Conservation (phyloP, 1,140 invertebrate genomes). For the Microplitis demolitor region DNA sequence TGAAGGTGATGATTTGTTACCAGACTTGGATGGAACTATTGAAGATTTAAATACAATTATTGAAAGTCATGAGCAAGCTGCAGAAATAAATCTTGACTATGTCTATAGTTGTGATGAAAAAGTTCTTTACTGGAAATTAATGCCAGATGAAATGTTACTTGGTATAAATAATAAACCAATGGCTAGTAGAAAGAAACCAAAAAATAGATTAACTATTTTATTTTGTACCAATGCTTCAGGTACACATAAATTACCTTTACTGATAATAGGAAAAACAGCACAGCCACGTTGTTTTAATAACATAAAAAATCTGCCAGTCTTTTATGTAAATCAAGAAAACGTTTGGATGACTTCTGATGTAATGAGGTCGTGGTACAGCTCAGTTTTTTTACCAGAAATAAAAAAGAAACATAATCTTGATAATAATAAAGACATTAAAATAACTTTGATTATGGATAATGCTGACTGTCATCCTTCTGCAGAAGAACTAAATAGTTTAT, state of each 20-base stretch:
- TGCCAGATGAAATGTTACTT: neutral
- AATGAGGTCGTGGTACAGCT: neutral
- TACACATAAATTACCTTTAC: neutral
- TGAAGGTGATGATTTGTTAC: slow-evolving; percentile 1
- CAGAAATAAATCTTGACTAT: neutral
- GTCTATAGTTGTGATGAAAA: slow-evolving; percentile 12
- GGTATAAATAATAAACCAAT: neutral
- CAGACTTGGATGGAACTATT: neutral
- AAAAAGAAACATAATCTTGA: neutral
- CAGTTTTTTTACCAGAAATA: neutral
- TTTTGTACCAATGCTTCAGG: neutral
- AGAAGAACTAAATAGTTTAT: neutral
- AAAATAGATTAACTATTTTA: neutral
- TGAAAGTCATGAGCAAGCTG: neutral
- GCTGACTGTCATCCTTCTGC: neutral
- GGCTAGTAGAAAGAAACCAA: slow-evolving; percentile 2
- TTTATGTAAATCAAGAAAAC: neutral
- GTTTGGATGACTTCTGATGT: neutral
- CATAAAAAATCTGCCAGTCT: neutral
- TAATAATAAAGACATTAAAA: neutral
- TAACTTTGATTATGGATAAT: neutral
- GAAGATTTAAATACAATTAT: neutral
- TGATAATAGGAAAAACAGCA: neutral
- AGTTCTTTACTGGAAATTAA: slow-evolving; percentile 4
- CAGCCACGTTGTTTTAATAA: neutral